Conservation (phyloP, 2,797 vertebrate species). For the Clarias platycephalus region DNA sequence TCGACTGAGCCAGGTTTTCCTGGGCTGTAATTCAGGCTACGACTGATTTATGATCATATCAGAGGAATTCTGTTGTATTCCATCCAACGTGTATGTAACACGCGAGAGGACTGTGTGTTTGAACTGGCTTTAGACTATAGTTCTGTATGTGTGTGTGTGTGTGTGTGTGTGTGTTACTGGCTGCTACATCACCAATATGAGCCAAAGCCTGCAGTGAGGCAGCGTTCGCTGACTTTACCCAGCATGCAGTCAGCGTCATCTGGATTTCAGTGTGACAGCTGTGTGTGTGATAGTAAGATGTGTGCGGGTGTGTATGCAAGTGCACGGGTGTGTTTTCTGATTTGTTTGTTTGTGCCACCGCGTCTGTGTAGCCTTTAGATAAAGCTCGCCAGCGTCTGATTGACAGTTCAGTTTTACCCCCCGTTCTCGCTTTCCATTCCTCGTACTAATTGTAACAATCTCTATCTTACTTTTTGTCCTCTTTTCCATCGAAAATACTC, state of each 20-base stretch:
- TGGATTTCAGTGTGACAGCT: conserved; percentile 46
- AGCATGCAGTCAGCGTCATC: conserved; percentile 42
- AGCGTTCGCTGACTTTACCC: conserved; percentile 36
- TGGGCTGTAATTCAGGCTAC: conserved; percentile 14
- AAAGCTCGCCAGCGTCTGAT: conserved; percentile 39
- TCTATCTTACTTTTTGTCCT: conserved; percentile 45
- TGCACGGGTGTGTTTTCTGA: conserved; percentile 17
- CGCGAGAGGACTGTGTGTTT: conserved; percentile 25
- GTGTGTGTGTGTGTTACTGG: conserved; percentile 36
- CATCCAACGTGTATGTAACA: conserved; percentile 5
- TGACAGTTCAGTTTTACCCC: conserved; percentile 39
- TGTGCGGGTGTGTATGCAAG: conserved; percentile 24
- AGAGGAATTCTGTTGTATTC: conserved; percentile 63
- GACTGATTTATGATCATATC: conserved; percentile 36
- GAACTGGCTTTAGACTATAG: conserved; percentile 15
- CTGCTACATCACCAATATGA: conserved; percentile 35
- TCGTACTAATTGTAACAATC: conserved; percentile 53
- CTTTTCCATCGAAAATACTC: conserved; percentile 43
- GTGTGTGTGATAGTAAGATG: conserved; percentile 47
- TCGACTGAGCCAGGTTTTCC: conserved; percentile 21
- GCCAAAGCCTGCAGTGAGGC: conserved; percentile 34
- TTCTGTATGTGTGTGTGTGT: conserved; percentile 40
- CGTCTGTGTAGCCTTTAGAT: conserved; percentile 32
- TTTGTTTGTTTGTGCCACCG: conserved; percentile 30
- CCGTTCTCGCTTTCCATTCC: conserved; percentile 27